A percentile compares a stretch with the other conserved stretches of the same genome.
phyloP scores from a whole-genome alignment of 2,113 vertebrate genomes.

The Nannobrachium achirus region DNA sequence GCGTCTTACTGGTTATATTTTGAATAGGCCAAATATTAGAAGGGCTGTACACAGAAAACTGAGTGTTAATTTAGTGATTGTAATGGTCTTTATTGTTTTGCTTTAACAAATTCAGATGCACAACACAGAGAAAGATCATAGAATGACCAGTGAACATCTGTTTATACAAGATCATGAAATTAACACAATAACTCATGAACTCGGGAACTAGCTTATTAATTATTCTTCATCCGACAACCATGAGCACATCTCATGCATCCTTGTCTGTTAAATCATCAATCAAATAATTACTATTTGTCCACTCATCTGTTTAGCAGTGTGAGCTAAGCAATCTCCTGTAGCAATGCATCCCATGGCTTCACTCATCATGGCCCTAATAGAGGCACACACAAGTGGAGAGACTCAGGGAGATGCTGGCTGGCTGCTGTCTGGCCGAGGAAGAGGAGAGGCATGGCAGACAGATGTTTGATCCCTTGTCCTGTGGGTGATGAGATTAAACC shows the following conservation, averaged over 20 bases:
- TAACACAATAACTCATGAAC: too few species aligned
- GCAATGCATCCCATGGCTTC: conserved; percentile 29
- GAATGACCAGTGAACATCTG: too few species aligned
- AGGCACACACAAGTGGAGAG: conserved; percentile 48
- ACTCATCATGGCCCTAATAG: conserved; percentile 58
- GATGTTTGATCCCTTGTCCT: conserved; percentile 76
- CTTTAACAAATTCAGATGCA: too few species aligned
- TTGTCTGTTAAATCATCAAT: conserved; percentile 5
- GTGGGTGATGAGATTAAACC: conserved; percentile 69
- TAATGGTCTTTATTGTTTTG: too few species aligned
- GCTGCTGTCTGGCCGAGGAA: conserved; percentile 63
- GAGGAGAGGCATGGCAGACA: conserved; percentile 53
- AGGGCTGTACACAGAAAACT: too few species aligned
- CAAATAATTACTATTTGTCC: background rate
- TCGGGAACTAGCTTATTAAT: too few species aligned
- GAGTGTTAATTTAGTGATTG: too few species aligned
- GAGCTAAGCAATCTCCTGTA: conserved; percentile 5
- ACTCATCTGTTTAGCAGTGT: conserved; percentile 3
- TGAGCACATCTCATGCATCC: background rate
- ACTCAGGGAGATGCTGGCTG: conserved; percentile 31
- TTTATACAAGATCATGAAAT: too few species aligned
- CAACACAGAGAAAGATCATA: too few species aligned
- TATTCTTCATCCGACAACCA: too few species aligned
- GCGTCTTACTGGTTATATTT: too few species aligned
- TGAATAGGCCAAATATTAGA: too few species aligned